Conservation (phyloP, 2,113 vertebrate genomes). For the Arenaria interpres region DNA sequence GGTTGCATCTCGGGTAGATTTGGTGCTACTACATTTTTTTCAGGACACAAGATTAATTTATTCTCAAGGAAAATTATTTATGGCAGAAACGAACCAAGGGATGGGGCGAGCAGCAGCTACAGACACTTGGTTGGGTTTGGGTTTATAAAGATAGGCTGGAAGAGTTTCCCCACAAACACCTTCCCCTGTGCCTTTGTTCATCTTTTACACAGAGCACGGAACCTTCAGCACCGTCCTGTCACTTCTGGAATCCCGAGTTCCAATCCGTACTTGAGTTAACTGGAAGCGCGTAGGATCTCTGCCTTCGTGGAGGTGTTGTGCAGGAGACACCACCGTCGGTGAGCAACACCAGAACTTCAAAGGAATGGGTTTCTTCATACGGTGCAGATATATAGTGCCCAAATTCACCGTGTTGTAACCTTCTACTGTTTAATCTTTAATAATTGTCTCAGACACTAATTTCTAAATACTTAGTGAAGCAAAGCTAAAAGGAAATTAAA, state of each 20-base stretch:
- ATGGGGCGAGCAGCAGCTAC: accelerated
- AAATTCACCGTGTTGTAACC: neutral
- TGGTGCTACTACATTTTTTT: accelerated
- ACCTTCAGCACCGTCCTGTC: neutral
- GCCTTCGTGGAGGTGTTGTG: neutral
- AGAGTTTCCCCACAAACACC: neutral
- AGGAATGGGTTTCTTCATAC: neutral
- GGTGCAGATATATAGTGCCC: neutral
- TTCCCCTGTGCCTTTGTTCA: neutral
- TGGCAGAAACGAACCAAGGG: neutral
- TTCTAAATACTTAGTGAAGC: neutral
- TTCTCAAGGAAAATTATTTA: neutral
- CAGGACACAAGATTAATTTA: neutral
- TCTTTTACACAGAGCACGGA: accelerated
- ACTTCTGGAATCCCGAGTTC: neutral
- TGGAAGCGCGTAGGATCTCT: neutral
- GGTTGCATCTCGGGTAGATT: accelerated
- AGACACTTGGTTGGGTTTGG: neutral
- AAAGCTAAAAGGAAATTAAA: neutral
- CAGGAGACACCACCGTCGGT: accelerated
- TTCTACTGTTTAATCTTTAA: neutral
- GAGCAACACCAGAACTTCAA: neutral
- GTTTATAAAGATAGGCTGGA: neutral
- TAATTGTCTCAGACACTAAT: neutral
- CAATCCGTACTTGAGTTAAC: accelerated